Evolutionary conservation across 2,888 invertebrate genomes (phyloP), one percentile per base, ranked within the genome.

Genomic region (Cephalotes varians): DNA sequence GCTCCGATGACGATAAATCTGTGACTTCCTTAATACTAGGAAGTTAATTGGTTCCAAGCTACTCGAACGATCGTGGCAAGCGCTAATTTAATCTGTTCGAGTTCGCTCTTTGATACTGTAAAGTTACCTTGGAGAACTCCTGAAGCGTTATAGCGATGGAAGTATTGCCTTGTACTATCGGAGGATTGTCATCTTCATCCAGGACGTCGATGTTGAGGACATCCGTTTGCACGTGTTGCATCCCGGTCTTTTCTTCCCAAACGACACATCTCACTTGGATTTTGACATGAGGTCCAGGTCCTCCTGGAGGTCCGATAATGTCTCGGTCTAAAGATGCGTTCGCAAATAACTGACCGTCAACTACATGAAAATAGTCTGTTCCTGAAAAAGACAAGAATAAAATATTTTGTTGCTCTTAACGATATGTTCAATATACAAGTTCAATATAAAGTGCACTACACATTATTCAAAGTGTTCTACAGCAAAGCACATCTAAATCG

Each of bases 131-230:
- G 3, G 82, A 87, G 67, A 94, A 94, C n/a, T 93, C 93, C 7
- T 89, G 76, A 37, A 95, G 90, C 34, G 89, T 88, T 60, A 95
- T 93, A 40, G 91, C 89, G n/a, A 95, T 85, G 47, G 86, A 92
- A 71, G 90, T 89, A 44, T 91, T 88, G 1, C 92, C 92, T 81
- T 95, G 95, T 12, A 94, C 90, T n/a, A 91, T 85, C 0, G 95
- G 95, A 1, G 94, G 94, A 92, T 95, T 95, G 86, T 95, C 95
- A 86, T 95, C 94, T 65, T 95, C 95, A 87, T 96, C 95, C 86
- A 96, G 94, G 47, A 96, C 90, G 3, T 95, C 94, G n/a, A 96
- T 92, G 60, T 93, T 91, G 9, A 95, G 88, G 2, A 92, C 91
- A 84, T 93, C 94, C 40, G 92, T 90, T 21, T 94, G 88, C 0